phyloP scores from a whole-genome alignment of 2,113 vertebrate species.

The Lipophrys pholis region DNA sequence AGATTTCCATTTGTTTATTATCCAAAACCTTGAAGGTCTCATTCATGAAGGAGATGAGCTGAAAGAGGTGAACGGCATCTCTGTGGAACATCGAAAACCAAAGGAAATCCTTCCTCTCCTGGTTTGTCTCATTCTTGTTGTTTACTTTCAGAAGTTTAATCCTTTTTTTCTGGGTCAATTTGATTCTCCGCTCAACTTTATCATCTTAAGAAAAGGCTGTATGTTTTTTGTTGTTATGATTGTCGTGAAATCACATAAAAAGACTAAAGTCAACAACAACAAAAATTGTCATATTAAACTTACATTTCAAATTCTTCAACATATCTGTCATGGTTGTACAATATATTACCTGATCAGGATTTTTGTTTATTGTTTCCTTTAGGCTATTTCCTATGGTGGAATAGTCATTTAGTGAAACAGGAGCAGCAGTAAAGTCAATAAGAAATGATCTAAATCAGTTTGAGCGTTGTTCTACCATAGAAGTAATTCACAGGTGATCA shows the following conservation, averaged over 20 bases:
- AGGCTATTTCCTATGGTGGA: no score
- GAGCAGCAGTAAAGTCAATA: no score
- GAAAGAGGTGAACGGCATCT: conserved; percentile 93
- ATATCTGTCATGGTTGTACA: no score
- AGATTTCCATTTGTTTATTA: conserved; percentile 34
- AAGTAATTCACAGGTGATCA: no score
- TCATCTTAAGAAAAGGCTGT: background rate
- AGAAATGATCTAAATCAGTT: no score
- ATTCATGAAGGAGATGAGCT: conserved; percentile 95
- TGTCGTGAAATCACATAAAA: background rate
- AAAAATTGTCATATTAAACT: background rate
- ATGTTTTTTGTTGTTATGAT: background rate
- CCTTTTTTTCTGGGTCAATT: conserved; percentile 14
- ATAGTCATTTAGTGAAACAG: no score
- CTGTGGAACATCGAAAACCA: conserved; percentile 89
- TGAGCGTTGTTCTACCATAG: no score
- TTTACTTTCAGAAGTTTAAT: background rate
- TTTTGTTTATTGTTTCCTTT: no score
- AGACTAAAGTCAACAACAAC: background rate
- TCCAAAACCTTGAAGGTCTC: conserved; percentile 84
- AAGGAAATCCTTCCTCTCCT: conserved; percentile 93
- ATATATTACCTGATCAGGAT: no score
- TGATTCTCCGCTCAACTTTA: background rate
- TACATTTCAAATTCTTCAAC: background rate
- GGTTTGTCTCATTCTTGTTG: conserved; percentile 76